Evolutionary conservation across 2,888 invertebrate species (phyloP).

Genomic region (Pristionchus fissidentatus): DNA sequence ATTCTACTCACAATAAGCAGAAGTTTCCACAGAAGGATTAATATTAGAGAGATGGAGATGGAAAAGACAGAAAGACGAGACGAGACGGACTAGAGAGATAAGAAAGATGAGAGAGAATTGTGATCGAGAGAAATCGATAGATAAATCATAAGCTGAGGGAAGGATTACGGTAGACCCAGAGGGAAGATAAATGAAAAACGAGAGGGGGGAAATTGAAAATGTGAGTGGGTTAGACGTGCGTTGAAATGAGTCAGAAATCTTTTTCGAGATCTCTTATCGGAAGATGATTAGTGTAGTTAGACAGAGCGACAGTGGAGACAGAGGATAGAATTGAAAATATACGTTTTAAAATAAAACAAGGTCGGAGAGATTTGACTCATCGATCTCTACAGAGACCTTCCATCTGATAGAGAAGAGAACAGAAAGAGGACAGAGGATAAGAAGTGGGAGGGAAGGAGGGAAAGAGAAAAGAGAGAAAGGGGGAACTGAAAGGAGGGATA

Average conservation of each 20-base stretch:
- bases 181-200: not conserved
- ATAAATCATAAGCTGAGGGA: not conserved
- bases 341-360: not conserved
- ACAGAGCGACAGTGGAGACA: conserved; percentile 1
- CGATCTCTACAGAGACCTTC: not conserved
- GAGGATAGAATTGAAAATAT: conserved; percentile 9
- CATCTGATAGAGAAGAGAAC: conserved; percentile 11
- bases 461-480: not conserved
- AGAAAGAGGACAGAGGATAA: not conserved
- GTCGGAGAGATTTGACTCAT: not conserved
- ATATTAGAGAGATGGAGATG: conserved; percentile 33
- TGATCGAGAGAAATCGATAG: not conserved
- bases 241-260: not conserved
- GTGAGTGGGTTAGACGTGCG: not conserved
- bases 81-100: not conserved
- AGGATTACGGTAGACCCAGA: not conserved
- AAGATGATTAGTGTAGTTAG: not conserved
- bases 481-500: too few species aligned
- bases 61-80: not conserved
- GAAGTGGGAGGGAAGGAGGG: conserved; percentile 33
- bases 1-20: not conserved
- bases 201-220: not conserved
- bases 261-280: not conserved
- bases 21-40: not conserved
- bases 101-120: not conserved